Evolutionary conservation across 2,113 vertebrate species (phyloP).

Genomic region (Gasterosteus aculeatus): DNA sequence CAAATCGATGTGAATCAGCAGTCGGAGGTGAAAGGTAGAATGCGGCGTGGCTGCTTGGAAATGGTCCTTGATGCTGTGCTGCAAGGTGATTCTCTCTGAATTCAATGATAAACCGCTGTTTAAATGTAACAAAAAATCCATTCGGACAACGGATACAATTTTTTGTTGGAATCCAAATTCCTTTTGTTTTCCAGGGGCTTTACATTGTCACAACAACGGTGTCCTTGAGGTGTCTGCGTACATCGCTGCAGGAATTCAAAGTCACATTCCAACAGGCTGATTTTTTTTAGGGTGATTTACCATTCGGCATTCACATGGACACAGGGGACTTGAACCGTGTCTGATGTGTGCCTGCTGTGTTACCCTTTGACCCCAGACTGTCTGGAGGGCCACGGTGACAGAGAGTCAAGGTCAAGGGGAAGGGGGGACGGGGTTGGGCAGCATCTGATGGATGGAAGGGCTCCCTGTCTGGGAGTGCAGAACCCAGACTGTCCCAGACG

Average conservation of each 20-base stretch:
- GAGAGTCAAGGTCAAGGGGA: slow-evolving; percentile 78
- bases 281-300: slow-evolving; percentile 68
- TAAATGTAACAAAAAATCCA: not conserved
- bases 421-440: slow-evolving; percentile 35
- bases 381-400: slow-evolving; percentile 75
- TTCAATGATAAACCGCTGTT: not conserved
- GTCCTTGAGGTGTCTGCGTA: slow-evolving; percentile 8
- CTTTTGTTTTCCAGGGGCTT: slow-evolving; percentile 10
- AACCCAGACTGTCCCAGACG: slow-evolving; percentile 80
- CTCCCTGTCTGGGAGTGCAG: slow-evolving; percentile 74
- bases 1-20: slow-evolving; percentile 47
- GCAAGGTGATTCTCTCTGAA: not conserved
- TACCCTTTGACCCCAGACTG: slow-evolving; percentile 80
- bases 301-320: slow-evolving; percentile 73
- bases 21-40: slow-evolving; percentile 63
- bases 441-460: slow-evolving; percentile 65
- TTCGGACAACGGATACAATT: not conserved
- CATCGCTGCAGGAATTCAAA: slow-evolving; percentile 69
- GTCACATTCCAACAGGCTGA: slow-evolving; percentile 74
- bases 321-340: slow-evolving; percentile 69
- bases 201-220: not conserved
- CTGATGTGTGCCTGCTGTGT: slow-evolving; percentile 79
- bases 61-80: not conserved
- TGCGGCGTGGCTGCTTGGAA: slow-evolving; percentile 13
- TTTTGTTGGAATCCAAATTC: not conserved